Percentiles rank a stretch among this genome's conserved stretches.
Conservation (phyloP, 2,888 invertebrate species). For the Argyra leucocephala region DNA sequence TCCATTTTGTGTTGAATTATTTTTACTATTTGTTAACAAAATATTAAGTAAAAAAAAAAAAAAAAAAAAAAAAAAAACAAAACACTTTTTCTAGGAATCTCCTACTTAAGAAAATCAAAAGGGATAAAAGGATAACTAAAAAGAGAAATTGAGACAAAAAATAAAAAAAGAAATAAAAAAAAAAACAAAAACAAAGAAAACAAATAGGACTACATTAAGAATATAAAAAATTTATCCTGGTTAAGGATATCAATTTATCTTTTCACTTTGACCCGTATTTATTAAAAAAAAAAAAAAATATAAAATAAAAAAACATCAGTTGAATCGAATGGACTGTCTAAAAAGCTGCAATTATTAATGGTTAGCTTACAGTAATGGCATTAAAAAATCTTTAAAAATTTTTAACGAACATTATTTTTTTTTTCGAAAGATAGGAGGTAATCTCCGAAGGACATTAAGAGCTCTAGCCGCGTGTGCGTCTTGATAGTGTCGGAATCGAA, state of each 20-base stretch:
- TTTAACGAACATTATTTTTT: too few species aligned
- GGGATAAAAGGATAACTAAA: background rate
- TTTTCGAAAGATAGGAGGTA: too few species aligned
- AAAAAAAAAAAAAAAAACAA: background rate
- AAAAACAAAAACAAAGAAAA: background rate
- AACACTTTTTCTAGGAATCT: background rate
- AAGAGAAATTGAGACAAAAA: background rate
- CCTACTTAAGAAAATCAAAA: background rate
- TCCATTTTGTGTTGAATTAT: background rate
- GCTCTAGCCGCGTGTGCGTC: too few species aligned
- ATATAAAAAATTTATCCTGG: background rate
- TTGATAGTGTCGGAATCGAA: too few species aligned
- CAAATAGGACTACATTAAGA: conserved; percentile 1
- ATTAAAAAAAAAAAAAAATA: too few species aligned
- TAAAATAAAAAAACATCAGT: too few species aligned
- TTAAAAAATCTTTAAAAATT: too few species aligned
- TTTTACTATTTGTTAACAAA: background rate
- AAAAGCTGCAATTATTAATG: too few species aligned
- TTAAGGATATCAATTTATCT: conserved; percentile 1
- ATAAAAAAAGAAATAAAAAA: background rate
- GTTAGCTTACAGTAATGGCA: too few species aligned
- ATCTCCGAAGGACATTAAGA: too few species aligned
- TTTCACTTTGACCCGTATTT: background rate
- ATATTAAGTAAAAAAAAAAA: too few species aligned
- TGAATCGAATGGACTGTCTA: too few species aligned